Evolutionary conservation across 2,797 vertebrate species (phyloP).

Genomic region (Sphenodon punctatus): DNA sequence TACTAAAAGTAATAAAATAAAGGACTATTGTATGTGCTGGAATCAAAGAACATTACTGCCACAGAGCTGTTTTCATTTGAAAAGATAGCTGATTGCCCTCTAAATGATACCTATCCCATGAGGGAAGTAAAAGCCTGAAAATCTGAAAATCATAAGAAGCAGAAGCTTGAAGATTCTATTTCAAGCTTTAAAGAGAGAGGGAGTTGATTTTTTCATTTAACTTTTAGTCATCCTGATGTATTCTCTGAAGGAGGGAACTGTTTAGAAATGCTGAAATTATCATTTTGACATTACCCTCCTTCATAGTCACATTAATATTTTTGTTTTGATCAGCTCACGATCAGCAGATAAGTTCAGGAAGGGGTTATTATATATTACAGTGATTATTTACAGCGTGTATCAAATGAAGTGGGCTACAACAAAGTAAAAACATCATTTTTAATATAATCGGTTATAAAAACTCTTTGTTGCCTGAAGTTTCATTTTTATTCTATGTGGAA

Average conservation of each 20-base stretch:
- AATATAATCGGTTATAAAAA: not conserved
- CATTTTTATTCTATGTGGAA: constrained; percentile 1
- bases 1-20: constrained; percentile 21
- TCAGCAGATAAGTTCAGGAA: not conserved
- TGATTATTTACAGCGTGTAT: not conserved
- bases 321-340: not conserved
- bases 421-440: not conserved
- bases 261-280: constrained; percentile 26
- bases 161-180: constrained; percentile 28
- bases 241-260: constrained; percentile 42
- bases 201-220: constrained; percentile 63
- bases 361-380: not conserved
- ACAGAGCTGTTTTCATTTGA: constrained; percentile 40
- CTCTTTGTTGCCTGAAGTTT: not conserved
- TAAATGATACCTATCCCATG: constrained; percentile 32
- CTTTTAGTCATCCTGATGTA: constrained; percentile 40
- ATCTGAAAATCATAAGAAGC: constrained; percentile 46
- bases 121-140: constrained; percentile 38
- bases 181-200: constrained; percentile 51
- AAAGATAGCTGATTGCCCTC: constrained; percentile 37
- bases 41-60: constrained; percentile 35
- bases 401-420: not conserved
- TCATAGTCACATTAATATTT: not conserved
- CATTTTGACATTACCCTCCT: constrained; percentile 21
- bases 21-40: not conserved